phyloP scores from a whole-genome alignment of 2,888 invertebrate species.

The Drosophila kanekoi region DNA sequence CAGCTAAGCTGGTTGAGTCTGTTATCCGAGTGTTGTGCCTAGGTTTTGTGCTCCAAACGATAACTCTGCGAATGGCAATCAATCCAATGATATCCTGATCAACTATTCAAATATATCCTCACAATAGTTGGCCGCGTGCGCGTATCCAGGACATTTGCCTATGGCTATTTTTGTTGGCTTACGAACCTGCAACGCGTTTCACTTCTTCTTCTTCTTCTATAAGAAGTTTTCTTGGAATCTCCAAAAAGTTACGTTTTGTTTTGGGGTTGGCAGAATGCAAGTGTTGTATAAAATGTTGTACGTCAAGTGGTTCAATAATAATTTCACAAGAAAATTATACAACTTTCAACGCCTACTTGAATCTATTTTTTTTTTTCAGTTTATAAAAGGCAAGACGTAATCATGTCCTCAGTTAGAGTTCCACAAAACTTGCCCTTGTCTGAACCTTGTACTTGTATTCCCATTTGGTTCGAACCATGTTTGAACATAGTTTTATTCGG shows the following conservation, averaged over 20 bases:
- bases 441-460: no score
- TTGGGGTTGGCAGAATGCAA: background rate
- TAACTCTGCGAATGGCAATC: conserved; percentile 9
- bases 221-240: background rate
- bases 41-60: background rate
- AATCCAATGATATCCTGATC: conserved; percentile 33
- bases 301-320: background rate
- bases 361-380: no score
- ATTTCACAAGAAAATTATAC: no score
- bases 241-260: background rate
- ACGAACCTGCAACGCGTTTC: background rate
- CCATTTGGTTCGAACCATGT: no score
- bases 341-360: conserved; percentile 10
- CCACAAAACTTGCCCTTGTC: no score
- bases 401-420: no score
- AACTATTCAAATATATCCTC: background rate
- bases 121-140: background rate
- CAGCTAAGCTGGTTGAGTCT: conserved; percentile 15
- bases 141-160: background rate
- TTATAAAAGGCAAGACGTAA: no score
- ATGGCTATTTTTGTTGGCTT: background rate
- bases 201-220: background rate
- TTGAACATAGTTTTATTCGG: no score
- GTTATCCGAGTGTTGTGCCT: conserved; percentile 24
- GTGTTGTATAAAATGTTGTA: conserved; percentile 10